A percentile compares a stretch with the other conserved stretches of the same genome.
Conservation (phyloP, 1,140 invertebrate species). For the Hyphantria cunea region DNA sequence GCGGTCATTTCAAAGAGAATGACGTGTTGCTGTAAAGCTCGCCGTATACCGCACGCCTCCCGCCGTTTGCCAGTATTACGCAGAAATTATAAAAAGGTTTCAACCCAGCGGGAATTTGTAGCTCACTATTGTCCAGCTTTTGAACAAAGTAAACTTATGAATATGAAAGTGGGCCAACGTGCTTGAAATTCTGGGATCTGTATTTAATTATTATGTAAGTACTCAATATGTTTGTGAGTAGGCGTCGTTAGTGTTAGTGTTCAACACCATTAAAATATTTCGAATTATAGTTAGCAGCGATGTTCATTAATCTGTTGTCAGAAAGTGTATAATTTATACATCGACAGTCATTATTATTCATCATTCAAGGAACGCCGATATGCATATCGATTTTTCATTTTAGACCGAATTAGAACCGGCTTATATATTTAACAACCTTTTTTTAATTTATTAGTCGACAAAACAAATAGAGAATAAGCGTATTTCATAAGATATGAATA, state of each 20-base stretch:
- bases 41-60: conserved; percentile 33
- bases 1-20: conserved; percentile 42
- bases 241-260: conserved; percentile 7
- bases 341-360: conserved; percentile 69
- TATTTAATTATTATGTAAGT: not conserved
- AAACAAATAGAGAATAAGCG: conserved; percentile 56
- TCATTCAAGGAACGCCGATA: conserved; percentile 68
- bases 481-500: conserved; percentile 70
- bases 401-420: conserved; percentile 60
- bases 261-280: conserved; percentile 44
- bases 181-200: not conserved
- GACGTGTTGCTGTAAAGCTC: conserved; percentile 2
- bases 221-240: not conserved
- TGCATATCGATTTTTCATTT: conserved; percentile 72
- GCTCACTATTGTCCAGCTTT: conserved; percentile 25
- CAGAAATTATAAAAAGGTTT: conserved; percentile 51
- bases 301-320: conserved; percentile 64
- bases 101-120: conserved; percentile 33
- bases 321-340: conserved; percentile 65
- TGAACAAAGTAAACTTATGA: conserved; percentile 26
- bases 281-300: conserved; percentile 51
- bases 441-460: conserved; percentile 49
- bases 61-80: conserved; percentile 43
- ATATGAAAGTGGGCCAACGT: conserved; percentile 12
- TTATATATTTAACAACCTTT: conserved; percentile 51